Percentiles rank a stretch among this genome's conserved stretches.
Conservation (phyloP, 2,888 invertebrate species). For the Slavum lentiscoides region DNA sequence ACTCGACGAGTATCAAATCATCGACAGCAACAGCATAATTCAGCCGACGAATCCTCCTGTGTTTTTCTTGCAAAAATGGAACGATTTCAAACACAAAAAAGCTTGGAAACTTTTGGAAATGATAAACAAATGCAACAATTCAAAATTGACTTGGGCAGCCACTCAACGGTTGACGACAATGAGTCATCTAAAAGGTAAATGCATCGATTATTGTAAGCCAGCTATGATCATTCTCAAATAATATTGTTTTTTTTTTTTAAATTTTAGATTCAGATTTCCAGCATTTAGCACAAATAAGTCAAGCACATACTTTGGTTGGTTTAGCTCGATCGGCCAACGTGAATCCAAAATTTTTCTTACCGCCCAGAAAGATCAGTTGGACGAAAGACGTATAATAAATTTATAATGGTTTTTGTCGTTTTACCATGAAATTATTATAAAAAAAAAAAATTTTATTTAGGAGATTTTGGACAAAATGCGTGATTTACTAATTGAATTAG, state of each 20-base stretch:
- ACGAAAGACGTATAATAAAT: constrained; percentile 31
- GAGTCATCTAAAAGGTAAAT: constrained; percentile 42
- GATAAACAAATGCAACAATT: constrained; percentile 28
- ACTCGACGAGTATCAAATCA: constrained; percentile 47
- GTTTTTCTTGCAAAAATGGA: constrained; percentile 47
- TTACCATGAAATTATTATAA: constrained; percentile 1
- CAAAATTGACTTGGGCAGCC: constrained; percentile 31
- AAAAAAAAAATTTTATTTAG: constrained; percentile 49
- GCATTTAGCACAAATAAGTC: constrained; percentile 78
- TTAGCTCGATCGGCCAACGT: constrained; percentile 73
- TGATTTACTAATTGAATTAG: constrained; percentile 61
- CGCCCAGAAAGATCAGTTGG: constrained; percentile 61
- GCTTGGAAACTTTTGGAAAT: constrained; percentile 48
- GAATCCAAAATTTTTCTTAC: constrained; percentile 75
- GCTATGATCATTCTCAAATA: neutral
- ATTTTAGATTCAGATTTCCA: constrained; percentile 66
- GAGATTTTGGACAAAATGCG: constrained; percentile 60
- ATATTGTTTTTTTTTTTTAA: constrained; percentile 46
- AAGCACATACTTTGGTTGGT: constrained; percentile 75
- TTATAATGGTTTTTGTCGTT: neutral
- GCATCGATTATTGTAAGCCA: neutral
- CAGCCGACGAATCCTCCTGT: constrained; percentile 47
- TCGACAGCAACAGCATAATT: constrained; percentile 39
- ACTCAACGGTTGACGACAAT: constrained; percentile 21
- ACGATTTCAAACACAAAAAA: constrained; percentile 43